Base-by-base conservation (phyloP, 2,797 vertebrate genomes). In the Pristis pectinata region DNA sequence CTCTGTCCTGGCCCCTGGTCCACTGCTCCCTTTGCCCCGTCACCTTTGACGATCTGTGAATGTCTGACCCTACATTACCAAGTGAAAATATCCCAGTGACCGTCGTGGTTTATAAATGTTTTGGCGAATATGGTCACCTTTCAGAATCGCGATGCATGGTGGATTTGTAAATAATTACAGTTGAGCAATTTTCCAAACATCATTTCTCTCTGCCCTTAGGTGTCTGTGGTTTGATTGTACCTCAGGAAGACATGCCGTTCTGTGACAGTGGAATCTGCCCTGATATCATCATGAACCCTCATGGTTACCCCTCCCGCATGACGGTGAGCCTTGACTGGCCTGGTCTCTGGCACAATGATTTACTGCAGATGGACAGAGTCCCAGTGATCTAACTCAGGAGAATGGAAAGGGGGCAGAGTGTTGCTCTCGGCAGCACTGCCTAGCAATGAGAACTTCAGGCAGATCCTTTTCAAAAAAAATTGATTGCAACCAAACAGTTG, bases 271-370 rank as follows among this genome's bases (percentile, higher is more conserved):
- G 99, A 94, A 99, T 99, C 97, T 99, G 99, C 95, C 99, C 99
- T 1, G 99, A 99, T 95, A 99, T 99, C 96, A 99, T 99, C 96
- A 99, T 99, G 99, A 99, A 99, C 97, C 99, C 99, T 95, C 99
- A 99, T 0, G 99, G 99, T 95, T 99, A 98, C 97, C 99, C 99
- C 94, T 99, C 99, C 1, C 98, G 99, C 96, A 99, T 99, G 99
- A 99, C 99, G 97, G 99, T 99, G 96, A 95, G 97, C 96, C 89
- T 44, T 67, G 15, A 56, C 10, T 56, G 24, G 34, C 67, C 1
- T 56, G 30, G n/a, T 76, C 27, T 53, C 11, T 72, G 92, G 17
- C 49, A 27, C 41, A 17, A 8, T 72, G 19, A 24, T 70, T 93
- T 93, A 70, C 64, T 93, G 22, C 91, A 93, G 24, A 3, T 34